Evolutionary conservation across 1,140 invertebrate genomes (phyloP).

Genomic region (Lerema accius): DNA sequence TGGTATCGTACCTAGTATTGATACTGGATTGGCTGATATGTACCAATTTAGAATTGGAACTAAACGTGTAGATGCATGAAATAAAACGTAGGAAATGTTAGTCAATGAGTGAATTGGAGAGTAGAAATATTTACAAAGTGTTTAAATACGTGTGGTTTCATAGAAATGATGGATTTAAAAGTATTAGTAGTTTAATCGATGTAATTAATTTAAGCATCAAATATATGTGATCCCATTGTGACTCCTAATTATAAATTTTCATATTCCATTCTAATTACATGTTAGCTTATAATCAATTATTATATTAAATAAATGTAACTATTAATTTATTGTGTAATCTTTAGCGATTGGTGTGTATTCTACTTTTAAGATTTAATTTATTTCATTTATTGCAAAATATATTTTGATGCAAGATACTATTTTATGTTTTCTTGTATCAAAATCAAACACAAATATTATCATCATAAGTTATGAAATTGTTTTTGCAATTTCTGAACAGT

Average conservation of each 20-base stretch:
- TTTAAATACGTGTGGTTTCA: conserved; percentile 8
- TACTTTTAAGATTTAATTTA: neutral
- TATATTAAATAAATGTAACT: conserved; percentile 21
- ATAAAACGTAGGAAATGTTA: no score
- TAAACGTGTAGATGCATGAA: no score
- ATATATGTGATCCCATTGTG: conserved; percentile 60
- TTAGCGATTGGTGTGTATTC: neutral
- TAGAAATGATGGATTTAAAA: conserved; percentile 28
- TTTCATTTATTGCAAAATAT: neutral
- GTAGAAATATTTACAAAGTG: no score
- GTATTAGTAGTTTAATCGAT: conserved; percentile 37
- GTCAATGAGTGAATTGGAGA: neutral
- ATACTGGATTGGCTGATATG: no score
- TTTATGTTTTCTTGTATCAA: neutral
- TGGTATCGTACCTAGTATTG: no score
- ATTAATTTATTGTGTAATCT: conserved; percentile 7
- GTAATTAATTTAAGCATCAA: conserved; percentile 32
- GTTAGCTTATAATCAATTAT: conserved; percentile 35
- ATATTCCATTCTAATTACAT: conserved; percentile 44
- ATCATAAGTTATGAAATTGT: neutral
- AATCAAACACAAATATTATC: neutral
- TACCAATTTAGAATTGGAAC: no score
- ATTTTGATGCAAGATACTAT: neutral
- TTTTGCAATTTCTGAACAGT: neutral
- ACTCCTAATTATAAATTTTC: conserved; percentile 49